phyloP scores from a whole-genome alignment of 1,140 invertebrate genomes.

The Propsilocerus akamusi region DNA sequence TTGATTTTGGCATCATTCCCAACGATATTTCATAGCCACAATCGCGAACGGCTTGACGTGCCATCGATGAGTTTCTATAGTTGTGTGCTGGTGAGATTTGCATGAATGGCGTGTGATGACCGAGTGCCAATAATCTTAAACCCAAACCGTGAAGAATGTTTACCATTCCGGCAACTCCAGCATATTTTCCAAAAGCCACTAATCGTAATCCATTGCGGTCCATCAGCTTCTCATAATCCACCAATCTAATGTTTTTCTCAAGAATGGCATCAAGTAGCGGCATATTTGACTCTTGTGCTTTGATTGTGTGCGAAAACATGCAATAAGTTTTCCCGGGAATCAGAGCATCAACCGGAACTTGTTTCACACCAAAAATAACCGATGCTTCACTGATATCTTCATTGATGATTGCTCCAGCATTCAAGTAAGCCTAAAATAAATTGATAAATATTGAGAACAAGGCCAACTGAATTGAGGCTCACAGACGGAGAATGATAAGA shows the following conservation, averaged over 20 bases:
- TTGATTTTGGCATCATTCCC: conserved; percentile 93
- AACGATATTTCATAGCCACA: conserved; percentile 96
- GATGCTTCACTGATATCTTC: conserved; percentile 94
- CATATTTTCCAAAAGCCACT: conserved; percentile 98
- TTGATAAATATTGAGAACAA: conserved; percentile 4
- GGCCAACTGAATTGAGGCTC: background rate
- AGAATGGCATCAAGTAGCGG: conserved; percentile 86
- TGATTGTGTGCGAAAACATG: conserved; percentile 98
- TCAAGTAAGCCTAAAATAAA: conserved; percentile 56
- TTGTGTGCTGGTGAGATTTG: conserved; percentile 97
- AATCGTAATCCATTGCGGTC: conserved; percentile 75
- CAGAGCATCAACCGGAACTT: conserved; percentile 84
- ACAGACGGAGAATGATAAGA: background rate
- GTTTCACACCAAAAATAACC: conserved; percentile 95
- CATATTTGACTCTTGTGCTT: conserved; percentile 98
- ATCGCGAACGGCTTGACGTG: conserved; percentile 88
- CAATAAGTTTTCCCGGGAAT: conserved; percentile 95
- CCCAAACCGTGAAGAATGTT: conserved; percentile 96
- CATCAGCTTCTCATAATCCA: conserved; percentile 95
- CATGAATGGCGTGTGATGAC: conserved; percentile 99
- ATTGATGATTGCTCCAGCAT: conserved; percentile 76
- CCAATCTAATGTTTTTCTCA: conserved; percentile 83
- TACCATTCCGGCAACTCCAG: conserved; percentile 93
- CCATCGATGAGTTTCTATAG: conserved; percentile 94
- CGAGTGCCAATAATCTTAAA: conserved; percentile 78